Evolutionary conservation across 2,113 vertebrate genomes (phyloP).

Genomic region (Eretmochelys imbricata): DNA sequence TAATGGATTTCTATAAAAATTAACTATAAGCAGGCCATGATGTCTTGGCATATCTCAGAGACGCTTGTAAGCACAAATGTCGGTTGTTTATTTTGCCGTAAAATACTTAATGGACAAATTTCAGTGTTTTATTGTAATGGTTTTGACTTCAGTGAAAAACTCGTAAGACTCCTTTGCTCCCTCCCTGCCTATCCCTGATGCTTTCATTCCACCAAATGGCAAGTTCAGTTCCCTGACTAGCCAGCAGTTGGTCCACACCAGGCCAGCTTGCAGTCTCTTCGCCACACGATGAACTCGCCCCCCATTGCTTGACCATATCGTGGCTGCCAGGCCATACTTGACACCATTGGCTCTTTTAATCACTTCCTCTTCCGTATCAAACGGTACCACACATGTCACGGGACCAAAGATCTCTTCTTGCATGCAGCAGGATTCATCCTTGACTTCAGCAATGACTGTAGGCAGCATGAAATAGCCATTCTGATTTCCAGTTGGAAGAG

Average conservation of each 20-base stretch:
- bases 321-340: conserved; percentile 90
- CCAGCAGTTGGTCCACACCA: conserved; percentile 99
- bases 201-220: conserved; percentile 97
- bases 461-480: conserved; percentile 93
- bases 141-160: conserved; percentile 98
- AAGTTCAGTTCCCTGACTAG: conserved; percentile 94
- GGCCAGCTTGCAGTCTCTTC: conserved; percentile 85
- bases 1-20: neutral
- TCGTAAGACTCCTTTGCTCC: conserved; percentile 93
- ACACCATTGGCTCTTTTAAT: conserved; percentile 88
- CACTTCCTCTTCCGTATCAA: conserved; percentile 93
- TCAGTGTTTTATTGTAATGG: conserved; percentile 92
- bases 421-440: conserved; percentile 90
- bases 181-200: conserved; percentile 93
- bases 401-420: conserved; percentile 99
- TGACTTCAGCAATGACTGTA: conserved; percentile 88
- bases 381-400: conserved; percentile 89
- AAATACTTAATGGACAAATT: accelerated
- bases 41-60: neutral
- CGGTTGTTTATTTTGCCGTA: neutral
- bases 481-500: conserved; percentile 80
- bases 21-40: neutral
- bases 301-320: conserved; percentile 90
- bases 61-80: neutral
- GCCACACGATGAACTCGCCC: conserved; percentile 89